Evolutionary conservation across 2,888 invertebrate species (phyloP), one percentile per base, ranked within the genome.

Genomic region (Drosophila paranaensis): DNA sequence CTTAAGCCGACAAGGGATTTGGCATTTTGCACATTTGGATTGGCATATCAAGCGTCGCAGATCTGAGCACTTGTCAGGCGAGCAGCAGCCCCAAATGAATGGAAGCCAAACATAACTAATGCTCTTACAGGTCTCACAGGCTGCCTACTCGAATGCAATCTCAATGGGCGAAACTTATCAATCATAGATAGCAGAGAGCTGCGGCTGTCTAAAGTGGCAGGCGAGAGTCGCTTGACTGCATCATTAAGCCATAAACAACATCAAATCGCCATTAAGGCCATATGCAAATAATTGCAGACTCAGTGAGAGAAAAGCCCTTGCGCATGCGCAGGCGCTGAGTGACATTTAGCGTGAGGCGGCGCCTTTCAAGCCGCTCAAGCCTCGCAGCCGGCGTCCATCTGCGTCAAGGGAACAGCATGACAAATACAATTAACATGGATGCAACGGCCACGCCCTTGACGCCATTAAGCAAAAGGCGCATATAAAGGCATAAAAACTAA

Each of bases 361-460:
- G 72, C 79, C 84, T 89, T 84, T 89, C 50, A 87, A 77, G 72
- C 73, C n/a, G 13, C 67, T 20, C 50, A 87, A 77, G 72, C 73
- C n/a, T 30, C 67, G 46, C 60, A 60, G 72, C 65, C 45, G 45
- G 20, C 79, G 71, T 77, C 57, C 65, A 66, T 57, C 77, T 82
- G 53, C 62, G 58, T 64, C 72, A 70, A 62, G 77, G 54, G 76
- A 79, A 71, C 76, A 80, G 86, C 86, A 86, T 86, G 89, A 86
- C 86, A 86, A 89, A 86, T 89, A 86, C 86, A 86, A 86, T 86
- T 86, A 89, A 89, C 88, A 89, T 89, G 88, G 75, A 79, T 76
- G 84, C 83, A 56, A 42, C 67, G 69, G 79, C 84, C 84, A 89
- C 84, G 89, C 84, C 84, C 77, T 69, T 79, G 71, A 89, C 88